These are phyloP conservation scores for Bos indicus DNA, from an alignment of 2,113 vertebrate species.

Conservation along the genomic window DNA sequence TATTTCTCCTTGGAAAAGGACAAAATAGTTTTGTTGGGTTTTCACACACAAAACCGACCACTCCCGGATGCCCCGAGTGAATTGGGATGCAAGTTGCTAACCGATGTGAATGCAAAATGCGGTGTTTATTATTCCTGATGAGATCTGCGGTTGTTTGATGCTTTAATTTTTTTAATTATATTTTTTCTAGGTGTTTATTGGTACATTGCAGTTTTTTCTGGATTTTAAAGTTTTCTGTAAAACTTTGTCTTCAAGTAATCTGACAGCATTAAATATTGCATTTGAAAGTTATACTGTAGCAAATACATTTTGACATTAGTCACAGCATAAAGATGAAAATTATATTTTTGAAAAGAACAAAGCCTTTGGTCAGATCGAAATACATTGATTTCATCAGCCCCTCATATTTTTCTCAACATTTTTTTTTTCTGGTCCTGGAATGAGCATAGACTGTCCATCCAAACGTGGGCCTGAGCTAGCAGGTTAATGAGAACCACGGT, in stretches of 20 bases:
- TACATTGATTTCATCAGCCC: background rate
- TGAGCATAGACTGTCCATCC: background rate
- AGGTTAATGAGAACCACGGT: background rate
- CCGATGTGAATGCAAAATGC: background rate
- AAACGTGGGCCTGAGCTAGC: background rate
- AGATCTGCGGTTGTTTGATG: constrained; percentile 50
- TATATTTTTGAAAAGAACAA: constrained; percentile 11
- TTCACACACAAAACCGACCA: background rate
- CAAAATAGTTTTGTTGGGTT: background rate
- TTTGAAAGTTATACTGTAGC: constrained; percentile 57
- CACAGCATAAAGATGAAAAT: constrained; percentile 25
- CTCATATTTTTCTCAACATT: background rate
- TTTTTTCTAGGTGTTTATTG: constrained; percentile 57
- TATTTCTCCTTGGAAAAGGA: constrained; percentile 1
- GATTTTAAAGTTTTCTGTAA: constrained; percentile 78
- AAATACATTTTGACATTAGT: constrained; percentile 48
- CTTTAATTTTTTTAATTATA: constrained; percentile 63
- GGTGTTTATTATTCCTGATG: background rate
- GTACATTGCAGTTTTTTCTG: constrained; percentile 58
- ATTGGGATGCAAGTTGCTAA: background rate
- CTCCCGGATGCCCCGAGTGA: background rate
- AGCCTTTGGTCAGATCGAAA: background rate
- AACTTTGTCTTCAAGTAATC: constrained; percentile 65
- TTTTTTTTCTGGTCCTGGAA: background rate
- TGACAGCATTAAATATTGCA: constrained; percentile 51